Conservation (phyloP, 2,113 vertebrate species). For the Dicaeum eximium region DNA sequence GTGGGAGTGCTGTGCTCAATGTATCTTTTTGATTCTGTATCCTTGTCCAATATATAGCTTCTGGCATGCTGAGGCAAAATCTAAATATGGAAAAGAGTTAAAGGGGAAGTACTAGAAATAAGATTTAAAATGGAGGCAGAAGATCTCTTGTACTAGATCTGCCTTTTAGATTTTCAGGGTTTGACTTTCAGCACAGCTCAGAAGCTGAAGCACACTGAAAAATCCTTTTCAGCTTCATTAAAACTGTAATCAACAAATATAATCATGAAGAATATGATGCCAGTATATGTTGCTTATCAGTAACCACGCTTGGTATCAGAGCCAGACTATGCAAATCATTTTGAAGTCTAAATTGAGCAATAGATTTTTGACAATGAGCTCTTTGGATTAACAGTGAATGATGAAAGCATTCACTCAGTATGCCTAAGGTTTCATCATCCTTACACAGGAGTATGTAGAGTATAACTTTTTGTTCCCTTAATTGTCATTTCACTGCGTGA, state of each 20-base stretch:
- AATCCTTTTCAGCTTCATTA: neutral
- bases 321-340: neutral
- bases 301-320: neutral
- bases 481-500: neutral
- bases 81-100: neutral
- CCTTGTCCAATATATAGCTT: neutral
- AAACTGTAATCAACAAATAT: neutral
- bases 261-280: neutral
- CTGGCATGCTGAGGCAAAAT: neutral
- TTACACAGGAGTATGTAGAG: neutral
- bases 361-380: neutral
- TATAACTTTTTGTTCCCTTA: neutral
- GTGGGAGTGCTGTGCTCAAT: neutral
- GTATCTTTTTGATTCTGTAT: neutral
- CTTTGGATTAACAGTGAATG: neutral
- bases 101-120: neutral
- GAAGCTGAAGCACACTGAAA: neutral
- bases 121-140: neutral
- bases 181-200: neutral
- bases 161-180: neutral
- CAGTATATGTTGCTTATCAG: neutral
- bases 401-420: neutral
- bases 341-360: neutral
- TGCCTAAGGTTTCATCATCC: neutral
- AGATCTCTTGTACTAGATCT: neutral